Base-by-base conservation (phyloP, 2,888 invertebrate species). In the Nomada ruficornis region DNA sequence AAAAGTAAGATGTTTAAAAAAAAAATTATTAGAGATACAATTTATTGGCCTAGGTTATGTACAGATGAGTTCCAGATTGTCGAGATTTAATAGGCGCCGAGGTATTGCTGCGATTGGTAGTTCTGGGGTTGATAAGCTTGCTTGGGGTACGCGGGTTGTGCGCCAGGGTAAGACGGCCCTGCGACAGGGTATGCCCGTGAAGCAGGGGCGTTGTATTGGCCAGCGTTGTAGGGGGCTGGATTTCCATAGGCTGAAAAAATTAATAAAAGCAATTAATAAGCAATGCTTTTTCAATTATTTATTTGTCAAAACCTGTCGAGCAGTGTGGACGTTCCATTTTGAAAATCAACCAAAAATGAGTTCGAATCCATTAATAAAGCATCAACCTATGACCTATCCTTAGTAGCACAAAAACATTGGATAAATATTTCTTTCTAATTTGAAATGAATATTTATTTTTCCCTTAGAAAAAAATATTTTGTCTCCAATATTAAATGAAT, bases 1-100 rank as follows among this genome's bases (percentile, higher is more conserved):
- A n/a, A 20, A 67, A n/a, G 11, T 13, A 23, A 23, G 20, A 64
- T 54, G 78, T 88, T 87, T 77, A 81, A 91, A 89, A 79, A 90
- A 91, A 91, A 90, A 86, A 91, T 90, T 36, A 36, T 54, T 50
- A 13, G 18, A 20, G 62, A 54, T 91, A 90, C 86, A 93, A 93
- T 94, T 93, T 94, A 93, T 93, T 93, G 88, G 88, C 89, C 93
- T 93, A 93, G 89, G 92, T 89, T 93, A 93, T 93, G 89, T 94
- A 94, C 93, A 94, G 86, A 86, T 86, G 86, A 15, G 20, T 50
- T 50, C 20, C 26, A 71, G 65, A 57, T 63, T 26, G 18, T 70
- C 59, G 42, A 52, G 29, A 72, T 80, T 57, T 88, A 92, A 82
- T 90, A 92, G 23, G 76, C 60, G 70, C 90, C 90, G 85, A 90